These are phyloP conservation scores for Pangasius krempfi DNA, from an alignment of 2,797 vertebrate genomes.

Conservation along the genomic window DNA sequence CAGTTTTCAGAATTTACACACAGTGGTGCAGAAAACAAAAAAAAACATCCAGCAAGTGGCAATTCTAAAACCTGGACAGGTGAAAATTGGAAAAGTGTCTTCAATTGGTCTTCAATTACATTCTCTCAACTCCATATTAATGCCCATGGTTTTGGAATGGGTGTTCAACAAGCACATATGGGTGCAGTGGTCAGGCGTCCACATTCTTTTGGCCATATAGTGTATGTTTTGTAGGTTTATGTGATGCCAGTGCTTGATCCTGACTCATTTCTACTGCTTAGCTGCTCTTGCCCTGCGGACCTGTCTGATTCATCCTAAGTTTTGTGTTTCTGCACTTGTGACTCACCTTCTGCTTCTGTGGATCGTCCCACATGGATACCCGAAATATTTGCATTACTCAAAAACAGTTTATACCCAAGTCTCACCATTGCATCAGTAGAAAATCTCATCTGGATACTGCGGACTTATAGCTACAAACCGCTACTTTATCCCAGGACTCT, in stretches of 20 bases:
- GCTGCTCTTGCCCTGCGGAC: not conserved
- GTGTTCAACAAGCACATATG: not conserved
- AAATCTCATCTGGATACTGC: not conserved
- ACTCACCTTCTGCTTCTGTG: not conserved
- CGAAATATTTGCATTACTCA: not conserved
- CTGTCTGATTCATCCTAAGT: not conserved
- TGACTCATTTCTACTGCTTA: not conserved
- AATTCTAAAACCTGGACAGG: not conserved
- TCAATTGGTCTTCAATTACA: not conserved
- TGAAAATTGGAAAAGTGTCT: not conserved
- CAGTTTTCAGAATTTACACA: not conserved
- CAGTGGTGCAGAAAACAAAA: not conserved
- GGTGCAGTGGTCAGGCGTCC: not conserved
- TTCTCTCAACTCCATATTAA: not conserved
- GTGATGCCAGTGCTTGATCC: not conserved
- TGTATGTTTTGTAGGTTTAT: not conserved
- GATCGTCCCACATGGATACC: not conserved
- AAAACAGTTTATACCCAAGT: not conserved
- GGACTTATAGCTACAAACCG: not conserved
- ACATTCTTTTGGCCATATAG: not conserved
- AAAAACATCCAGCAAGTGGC: not conserved
- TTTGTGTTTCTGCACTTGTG: not conserved
- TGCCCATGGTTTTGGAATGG: not conserved
- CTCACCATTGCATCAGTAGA: not conserved
- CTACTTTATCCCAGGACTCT: not conserved